These are phyloP conservation scores for Scaeva pyrastri DNA, from an alignment of 2,888 invertebrate species.

Conservation along the genomic window DNA sequence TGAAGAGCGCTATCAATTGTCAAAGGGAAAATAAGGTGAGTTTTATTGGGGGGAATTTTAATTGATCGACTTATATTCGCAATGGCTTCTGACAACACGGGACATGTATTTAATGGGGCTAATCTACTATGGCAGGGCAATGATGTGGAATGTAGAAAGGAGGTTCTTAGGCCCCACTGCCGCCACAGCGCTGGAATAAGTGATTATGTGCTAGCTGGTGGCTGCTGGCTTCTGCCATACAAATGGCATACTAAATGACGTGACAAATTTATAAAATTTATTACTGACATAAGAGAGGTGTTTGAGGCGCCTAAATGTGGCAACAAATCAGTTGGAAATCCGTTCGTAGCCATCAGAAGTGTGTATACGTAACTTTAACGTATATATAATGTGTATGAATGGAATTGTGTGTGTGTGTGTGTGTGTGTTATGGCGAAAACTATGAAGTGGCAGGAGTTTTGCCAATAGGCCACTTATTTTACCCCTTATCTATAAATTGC, in stretches of 20 bases:
- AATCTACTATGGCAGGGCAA: slow-evolving; percentile 40
- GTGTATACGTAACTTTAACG: no score
- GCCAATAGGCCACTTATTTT: slow-evolving; percentile 2
- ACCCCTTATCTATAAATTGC: not conserved
- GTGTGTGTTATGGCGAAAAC: not conserved
- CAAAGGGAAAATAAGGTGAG: slow-evolving; percentile 20
- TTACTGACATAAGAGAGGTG: slow-evolving; percentile 11
- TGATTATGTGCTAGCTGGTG: slow-evolving; percentile 60
- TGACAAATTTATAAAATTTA: slow-evolving; percentile 71
- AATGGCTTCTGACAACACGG: slow-evolving; percentile 67
- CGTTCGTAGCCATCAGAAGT: not conserved
- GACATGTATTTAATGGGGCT: slow-evolving; percentile 64
- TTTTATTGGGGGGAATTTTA: slow-evolving; percentile 65
- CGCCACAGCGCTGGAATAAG: slow-evolving; percentile 6
- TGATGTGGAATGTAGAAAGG: not conserved
- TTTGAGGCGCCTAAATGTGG: slow-evolving; percentile 26
- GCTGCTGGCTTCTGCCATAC: no score
- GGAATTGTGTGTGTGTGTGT: no score
- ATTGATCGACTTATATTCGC: slow-evolving; percentile 68
- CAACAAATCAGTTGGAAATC: slow-evolving; percentile 44
- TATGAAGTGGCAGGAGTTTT: not conserved
- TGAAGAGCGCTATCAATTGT: slow-evolving; percentile 49
- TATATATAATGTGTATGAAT: no score
- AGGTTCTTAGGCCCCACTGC: not conserved
- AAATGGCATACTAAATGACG: slow-evolving; percentile 56